Base-by-base conservation (phyloP, 2,888 invertebrate genomes). In the Caenorhabditis sp. region DNA sequence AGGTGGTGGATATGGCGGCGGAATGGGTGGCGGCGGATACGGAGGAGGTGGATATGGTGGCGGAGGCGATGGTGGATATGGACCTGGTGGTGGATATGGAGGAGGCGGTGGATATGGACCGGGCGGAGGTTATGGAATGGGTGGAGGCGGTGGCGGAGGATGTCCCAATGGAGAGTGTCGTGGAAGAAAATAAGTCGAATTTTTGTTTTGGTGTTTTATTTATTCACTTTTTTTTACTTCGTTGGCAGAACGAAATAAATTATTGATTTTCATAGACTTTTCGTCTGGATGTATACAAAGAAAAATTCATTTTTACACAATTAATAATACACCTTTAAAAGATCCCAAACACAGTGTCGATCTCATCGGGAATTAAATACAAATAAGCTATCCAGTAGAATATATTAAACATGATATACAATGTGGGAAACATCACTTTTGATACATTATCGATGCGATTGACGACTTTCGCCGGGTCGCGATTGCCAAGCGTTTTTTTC, bases 321-420 rank as follows among this genome's bases (percentile, higher is more conserved):
- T n/a, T n/a, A n/a, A n/a, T n/a, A n/a, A 31, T 31, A 10, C 31
- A 10, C 31, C 31, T 31, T 31, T 43, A 43, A 43, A 43, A 43
- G 14, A 7, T 43, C 10, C 43, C 43, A 43, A 43, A 43, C 3
- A 43, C 43, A 2, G 43, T 74, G 62, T 85, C 79, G 53, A 83
- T 83, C 65, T 85, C 85, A 61, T 85, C 85, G 20, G 83, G 83
- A 49, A 85, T 83, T 78, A 77, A 81, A 54, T 84, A 82, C 67
- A 93, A 89, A 86, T 93, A 93, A 8, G 92, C 91, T 82, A 91
- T 92, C 93, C 93, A 94, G 87, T 94, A 94, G 88, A 93, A 91
- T n/a, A 93, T 89, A 88, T 94, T 94, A 84, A 94, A 93, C 17
- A 92, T 90, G 1, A 93, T 88, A 88, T 93, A 94, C 57, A 92